These are phyloP conservation scores for Turritopsis rubra DNA, from an alignment of 30 jellyfish, hydroid and myxozoan species.

Conservation along the genomic window DNA sequence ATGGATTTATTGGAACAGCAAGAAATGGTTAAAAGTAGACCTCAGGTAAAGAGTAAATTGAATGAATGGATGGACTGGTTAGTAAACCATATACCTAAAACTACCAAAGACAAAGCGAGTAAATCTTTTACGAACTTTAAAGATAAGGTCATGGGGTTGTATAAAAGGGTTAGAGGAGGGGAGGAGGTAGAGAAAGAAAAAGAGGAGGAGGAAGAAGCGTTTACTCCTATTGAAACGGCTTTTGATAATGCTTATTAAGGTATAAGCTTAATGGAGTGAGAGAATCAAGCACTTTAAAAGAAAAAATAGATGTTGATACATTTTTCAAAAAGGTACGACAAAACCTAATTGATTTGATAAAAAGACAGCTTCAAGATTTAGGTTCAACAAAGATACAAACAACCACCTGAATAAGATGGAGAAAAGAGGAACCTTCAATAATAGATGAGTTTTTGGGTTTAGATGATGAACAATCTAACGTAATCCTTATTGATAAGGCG, in stretches of 20 bases:
- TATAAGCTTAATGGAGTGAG: constrained; percentile 5
- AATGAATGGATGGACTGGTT: constrained; percentile 2
- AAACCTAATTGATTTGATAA: constrained; percentile 7
- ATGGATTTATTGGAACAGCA: no score
- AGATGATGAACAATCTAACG: no score
- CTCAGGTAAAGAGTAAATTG: no score
- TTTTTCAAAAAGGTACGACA: constrained; percentile 7
- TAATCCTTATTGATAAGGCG: no score
- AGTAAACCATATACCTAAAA: constrained; percentile 2
- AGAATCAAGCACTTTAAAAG: no score
- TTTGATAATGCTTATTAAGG: constrained; percentile 2
- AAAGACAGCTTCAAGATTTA: constrained; percentile 1
- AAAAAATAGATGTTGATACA: constrained; percentile 6
- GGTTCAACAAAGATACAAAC: constrained; percentile 9
- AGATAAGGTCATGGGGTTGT: constrained; percentile 1
- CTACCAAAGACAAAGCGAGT: constrained; percentile 2
- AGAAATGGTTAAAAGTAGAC: no score
- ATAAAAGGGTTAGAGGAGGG: no score
- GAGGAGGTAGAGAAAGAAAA: background rate
- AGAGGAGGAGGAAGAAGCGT: background rate
- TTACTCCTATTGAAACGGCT: constrained; percentile 8
- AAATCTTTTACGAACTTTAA: background rate
- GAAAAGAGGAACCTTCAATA: background rate
- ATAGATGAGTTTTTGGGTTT: no score
- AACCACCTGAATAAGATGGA: constrained; percentile 9